phyloP scores from a whole-genome alignment of 53 echinoderm and acorn worm species.

The Astropecten irregularis region DNA sequence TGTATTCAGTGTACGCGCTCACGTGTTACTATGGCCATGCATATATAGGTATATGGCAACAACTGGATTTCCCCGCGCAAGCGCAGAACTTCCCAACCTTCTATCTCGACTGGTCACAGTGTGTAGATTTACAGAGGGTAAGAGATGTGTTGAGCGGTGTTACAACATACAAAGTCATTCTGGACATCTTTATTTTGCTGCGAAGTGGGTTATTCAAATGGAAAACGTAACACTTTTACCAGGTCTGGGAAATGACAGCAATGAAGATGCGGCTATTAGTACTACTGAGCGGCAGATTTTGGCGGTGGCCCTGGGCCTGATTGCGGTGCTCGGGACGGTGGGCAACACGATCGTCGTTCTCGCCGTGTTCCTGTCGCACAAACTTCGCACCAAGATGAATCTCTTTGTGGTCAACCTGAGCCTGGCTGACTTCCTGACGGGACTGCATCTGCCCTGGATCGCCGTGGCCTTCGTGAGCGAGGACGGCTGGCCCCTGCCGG shows the following conservation, averaged over 20 bases:
- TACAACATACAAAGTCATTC: too few relatives aligned
- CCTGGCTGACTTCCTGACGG: constrained; percentile 42
- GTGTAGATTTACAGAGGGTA: too few relatives aligned
- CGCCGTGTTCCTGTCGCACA: constrained; percentile 41
- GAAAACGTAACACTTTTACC: neutral
- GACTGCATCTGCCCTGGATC: constrained; percentile 48
- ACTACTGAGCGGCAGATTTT: constrained; percentile 30
- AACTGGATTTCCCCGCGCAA: neutral
- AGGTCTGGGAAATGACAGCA: neutral
- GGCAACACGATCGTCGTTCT: constrained; percentile 42
- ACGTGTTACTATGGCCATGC: too few relatives aligned
- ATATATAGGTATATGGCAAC: too few relatives aligned
- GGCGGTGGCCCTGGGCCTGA: constrained; percentile 9
- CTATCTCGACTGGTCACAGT: neutral
- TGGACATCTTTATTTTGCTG: too few relatives aligned
- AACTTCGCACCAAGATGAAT: constrained; percentile 52
- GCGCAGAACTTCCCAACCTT: neutral
- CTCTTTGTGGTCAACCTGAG: constrained; percentile 59
- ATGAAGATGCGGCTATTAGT: neutral
- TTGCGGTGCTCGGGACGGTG: constrained; percentile 14
- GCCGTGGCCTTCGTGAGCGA: constrained; percentile 54
- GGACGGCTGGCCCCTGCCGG: constrained; percentile 60
- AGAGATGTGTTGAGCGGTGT: too few relatives aligned
- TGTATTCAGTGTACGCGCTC: too few relatives aligned
- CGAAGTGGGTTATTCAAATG: too few relatives aligned